These are phyloP conservation scores for Saccostrea echinata DNA, from an alignment of 1,140 invertebrate species.

Conservation along the genomic window DNA sequence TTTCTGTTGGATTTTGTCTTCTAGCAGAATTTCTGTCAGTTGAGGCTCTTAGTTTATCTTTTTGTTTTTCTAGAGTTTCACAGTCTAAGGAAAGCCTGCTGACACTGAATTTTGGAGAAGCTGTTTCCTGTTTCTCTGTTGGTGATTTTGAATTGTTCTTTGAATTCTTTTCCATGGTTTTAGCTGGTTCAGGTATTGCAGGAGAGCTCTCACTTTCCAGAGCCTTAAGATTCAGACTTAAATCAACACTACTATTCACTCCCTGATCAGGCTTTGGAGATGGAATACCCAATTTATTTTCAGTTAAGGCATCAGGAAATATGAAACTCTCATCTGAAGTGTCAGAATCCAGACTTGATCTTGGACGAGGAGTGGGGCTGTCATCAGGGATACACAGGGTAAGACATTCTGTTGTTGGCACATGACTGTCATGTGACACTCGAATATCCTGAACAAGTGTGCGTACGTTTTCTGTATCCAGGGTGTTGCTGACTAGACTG, in stretches of 20 bases:
- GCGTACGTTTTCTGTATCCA: constrained; percentile 62
- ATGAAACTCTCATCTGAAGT: background rate
- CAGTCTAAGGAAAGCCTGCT: background rate
- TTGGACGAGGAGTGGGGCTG: constrained; percentile 15
- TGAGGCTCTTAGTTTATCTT: background rate
- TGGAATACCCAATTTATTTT: background rate
- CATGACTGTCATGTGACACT: constrained; percentile 45
- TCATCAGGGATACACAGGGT: constrained; percentile 14
- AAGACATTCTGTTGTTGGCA: background rate
- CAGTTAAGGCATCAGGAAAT: background rate
- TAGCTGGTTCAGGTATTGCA: background rate
- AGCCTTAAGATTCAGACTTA: constrained; percentile 24
- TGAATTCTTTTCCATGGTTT: background rate
- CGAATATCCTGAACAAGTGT: constrained; percentile 50
- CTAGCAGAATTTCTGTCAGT: background rate
- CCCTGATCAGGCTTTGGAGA: background rate
- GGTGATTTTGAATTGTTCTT: background rate
- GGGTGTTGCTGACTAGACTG: constrained; percentile 63
- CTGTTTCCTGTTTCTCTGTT: background rate
- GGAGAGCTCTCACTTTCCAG: background rate
- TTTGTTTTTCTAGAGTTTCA: constrained; percentile 1
- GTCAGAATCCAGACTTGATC: background rate
- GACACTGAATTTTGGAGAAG: background rate
- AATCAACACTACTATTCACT: background rate
- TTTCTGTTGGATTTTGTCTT: background rate